Evolutionary conservation across 2,113 vertebrate species (phyloP).

Genomic region (Cnemophilus loriae): DNA sequence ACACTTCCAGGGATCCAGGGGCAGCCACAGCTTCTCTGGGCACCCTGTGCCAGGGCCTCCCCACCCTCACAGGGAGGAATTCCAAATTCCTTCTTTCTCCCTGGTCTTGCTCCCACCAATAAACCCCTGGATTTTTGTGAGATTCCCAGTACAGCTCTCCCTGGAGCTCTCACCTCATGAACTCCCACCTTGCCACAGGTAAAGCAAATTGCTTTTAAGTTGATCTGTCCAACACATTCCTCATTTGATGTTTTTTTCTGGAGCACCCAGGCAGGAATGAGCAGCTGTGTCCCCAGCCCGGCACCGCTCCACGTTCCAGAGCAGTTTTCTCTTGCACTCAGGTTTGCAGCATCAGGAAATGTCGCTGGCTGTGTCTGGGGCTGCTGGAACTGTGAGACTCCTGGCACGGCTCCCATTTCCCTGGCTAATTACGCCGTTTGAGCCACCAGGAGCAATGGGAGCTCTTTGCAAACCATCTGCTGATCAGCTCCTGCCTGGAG

Average conservation of each 20-base stretch:
- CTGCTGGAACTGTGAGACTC: background rate
- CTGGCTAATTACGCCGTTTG: background rate
- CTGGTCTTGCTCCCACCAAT: background rate
- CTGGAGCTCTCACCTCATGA: background rate
- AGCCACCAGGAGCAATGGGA: background rate
- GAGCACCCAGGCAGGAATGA: background rate
- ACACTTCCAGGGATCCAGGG: background rate
- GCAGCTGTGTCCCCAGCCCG: background rate
- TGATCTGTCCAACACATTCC: background rate
- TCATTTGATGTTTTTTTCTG: background rate
- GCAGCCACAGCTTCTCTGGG: background rate
- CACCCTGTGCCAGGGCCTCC: background rate
- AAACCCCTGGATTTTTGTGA: background rate
- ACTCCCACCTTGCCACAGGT: background rate
- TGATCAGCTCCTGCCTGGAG: background rate
- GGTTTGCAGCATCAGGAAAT: background rate
- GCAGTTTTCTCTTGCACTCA: background rate
- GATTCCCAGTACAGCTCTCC: background rate
- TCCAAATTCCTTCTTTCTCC: background rate
- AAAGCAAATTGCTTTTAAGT: background rate
- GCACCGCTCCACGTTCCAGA: background rate
- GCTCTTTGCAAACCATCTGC: slow-evolving; percentile 2
- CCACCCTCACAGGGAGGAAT: background rate
- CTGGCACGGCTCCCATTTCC: background rate
- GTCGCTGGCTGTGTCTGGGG: background rate